A percentile compares a stretch with the other conserved stretches of the same genome.
Conservation (phyloP, 2,888 invertebrate species). For the Miltochrista miniata region DNA sequence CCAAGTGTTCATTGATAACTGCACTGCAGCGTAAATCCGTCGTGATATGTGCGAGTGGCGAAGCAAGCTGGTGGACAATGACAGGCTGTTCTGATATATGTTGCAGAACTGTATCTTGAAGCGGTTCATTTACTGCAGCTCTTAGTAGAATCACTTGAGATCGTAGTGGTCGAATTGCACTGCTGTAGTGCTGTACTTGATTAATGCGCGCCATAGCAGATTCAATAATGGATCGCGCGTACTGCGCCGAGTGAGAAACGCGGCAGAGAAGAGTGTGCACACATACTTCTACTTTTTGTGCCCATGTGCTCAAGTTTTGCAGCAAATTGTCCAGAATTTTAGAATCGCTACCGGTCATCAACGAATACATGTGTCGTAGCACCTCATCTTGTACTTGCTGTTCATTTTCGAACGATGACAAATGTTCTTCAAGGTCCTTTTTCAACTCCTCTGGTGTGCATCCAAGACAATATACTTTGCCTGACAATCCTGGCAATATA, state of each 20-base stretch:
- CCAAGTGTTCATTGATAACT: constrained; percentile 48
- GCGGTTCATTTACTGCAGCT: constrained; percentile 5
- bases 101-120: constrained; percentile 19
- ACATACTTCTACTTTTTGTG: constrained; percentile 43
- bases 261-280: constrained; percentile 36
- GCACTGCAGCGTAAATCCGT: constrained; percentile 43
- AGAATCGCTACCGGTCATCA: constrained; percentile 33
- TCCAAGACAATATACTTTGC: constrained; percentile 58
- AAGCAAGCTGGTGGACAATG: constrained; percentile 36
- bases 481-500: constrained; percentile 47
- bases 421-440: constrained; percentile 28
- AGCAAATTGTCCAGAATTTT: constrained; percentile 27
- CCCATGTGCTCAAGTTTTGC: constrained; percentile 31
- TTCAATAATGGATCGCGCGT: constrained; percentile 43
- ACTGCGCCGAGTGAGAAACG: constrained; percentile 46
- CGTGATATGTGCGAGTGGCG: constrained; percentile 31
- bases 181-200: constrained; percentile 27
- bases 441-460: constrained; percentile 47
- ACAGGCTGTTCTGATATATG: constrained; percentile 41
- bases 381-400: constrained; percentile 41
- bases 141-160: constrained; percentile 42
- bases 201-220: constrained; percentile 41
- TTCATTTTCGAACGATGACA: constrained; percentile 27
- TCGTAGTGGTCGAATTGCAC: constrained; percentile 24
- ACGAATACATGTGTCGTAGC: constrained; percentile 40